Percentiles rank a stretch among this genome's conserved stretches.
phyloP scores from a whole-genome alignment of 2,797 vertebrate species.

The Chiloscyllium punctatum region DNA sequence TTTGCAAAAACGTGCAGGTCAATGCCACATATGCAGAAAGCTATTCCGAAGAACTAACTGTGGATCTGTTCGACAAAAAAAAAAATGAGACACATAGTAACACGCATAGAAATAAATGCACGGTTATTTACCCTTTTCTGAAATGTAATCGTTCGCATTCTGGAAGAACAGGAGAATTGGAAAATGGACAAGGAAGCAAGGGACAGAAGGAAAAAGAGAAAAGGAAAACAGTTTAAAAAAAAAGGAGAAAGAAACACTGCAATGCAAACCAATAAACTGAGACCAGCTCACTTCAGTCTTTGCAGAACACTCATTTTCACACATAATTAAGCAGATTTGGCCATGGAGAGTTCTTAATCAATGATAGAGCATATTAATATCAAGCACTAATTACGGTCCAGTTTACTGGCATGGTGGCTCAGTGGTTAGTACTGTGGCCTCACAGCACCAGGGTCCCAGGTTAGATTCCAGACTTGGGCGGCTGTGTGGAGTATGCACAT shows the following conservation, averaged over 20 bases:
- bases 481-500: no score
- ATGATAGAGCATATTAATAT: no score
- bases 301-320: background rate
- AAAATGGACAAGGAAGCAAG: background rate
- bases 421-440: no score
- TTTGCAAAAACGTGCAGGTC: background rate
- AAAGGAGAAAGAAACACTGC: background rate
- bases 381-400: background rate
- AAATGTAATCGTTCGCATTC: conserved; percentile 11
- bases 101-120: background rate
- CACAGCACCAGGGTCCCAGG: no score
- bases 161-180: background rate
- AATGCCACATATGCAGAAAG: background rate
- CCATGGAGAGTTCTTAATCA: background rate
- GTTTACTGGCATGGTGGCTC: no score
- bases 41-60: background rate
- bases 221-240: background rate
- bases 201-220: background rate
- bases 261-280: conserved; percentile 40
- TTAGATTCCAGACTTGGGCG: no score
- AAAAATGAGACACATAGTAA: background rate
- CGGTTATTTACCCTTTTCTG: conserved; percentile 20
- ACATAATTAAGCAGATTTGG: background rate
- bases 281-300: background rate
- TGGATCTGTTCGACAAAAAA: no score